Base-by-base conservation (phyloP, 2,888 invertebrate species). In the Globia sparganii region DNA sequence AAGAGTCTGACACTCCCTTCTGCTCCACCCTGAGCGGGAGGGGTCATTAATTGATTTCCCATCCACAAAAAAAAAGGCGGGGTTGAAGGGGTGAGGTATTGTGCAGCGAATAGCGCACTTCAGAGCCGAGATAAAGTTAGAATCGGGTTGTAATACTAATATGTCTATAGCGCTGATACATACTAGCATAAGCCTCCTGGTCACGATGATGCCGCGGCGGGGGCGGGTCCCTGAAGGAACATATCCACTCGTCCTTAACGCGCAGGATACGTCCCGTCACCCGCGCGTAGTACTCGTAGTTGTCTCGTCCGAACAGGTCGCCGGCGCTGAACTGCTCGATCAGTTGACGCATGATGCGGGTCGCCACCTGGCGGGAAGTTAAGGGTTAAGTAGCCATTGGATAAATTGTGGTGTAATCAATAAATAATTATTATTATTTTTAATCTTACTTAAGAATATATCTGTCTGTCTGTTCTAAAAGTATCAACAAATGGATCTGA, bases 311-410 rank as follows among this genome's bases (percentile, higher is more conserved):
- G 94, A 99, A 99, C 88, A 99, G 97, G 94, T 99, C 99, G 83
- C 99, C 98, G 56, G 99, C 98, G 78, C 99, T 99, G 97, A 99
- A 99, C 96, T 99, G 99, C 94, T 99, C 99, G 91, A 99, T 99
- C 94, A 99, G 97, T 94, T 99, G 98, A 92, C 99, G 99, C 98
- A 99, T 99, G 86, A 99, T 99, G 91, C 98, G 97, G 56, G 99
- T 99, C 86, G 99, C 99, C 93, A 99, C 98, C 98, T 99, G 93
- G 73, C 61, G 9, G 5, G 5, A 34, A 37, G 61, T 46, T 9
- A 0, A 56, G 2, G 58, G 21, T 71, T 34, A 40, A 68, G 5
- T n/a, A 31, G 5, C 31, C 37, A 18, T 25, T 13, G 15, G 37
- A 37, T 8, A 31, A 25, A 56, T 28, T 68, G 8, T 46, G 2